Conservation (phyloP, 1,140 invertebrate species). For the Holcopasites calliopsidis region DNA sequence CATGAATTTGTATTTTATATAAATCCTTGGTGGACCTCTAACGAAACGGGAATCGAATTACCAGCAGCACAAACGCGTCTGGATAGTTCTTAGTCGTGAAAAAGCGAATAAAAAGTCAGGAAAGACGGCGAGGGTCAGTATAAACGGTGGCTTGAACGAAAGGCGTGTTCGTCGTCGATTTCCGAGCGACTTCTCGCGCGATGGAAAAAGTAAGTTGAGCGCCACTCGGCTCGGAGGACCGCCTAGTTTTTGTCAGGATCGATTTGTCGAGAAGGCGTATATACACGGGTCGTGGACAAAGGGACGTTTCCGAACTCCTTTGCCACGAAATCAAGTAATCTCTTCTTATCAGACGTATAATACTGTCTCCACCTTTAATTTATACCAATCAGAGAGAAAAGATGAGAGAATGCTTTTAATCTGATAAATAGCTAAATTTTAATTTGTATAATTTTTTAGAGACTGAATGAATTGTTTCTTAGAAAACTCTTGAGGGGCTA, state of each 20-base stretch:
- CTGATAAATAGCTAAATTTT: no score
- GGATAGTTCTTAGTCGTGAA: background rate
- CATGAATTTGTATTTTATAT: no score
- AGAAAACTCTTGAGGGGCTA: no score
- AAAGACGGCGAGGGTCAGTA: background rate
- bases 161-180: background rate
- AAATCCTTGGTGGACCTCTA: no score
- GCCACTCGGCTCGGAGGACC: slow-evolving; percentile 32
- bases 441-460: no score
- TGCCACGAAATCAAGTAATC: background rate
- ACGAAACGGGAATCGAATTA: no score
- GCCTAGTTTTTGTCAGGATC: slow-evolving; percentile 45
- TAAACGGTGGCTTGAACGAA: background rate
- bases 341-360: background rate
- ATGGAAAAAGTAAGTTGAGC: slow-evolving; percentile 42
- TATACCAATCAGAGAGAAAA: no score
- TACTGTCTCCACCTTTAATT: background rate
- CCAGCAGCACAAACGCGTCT: no score
- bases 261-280: slow-evolving; percentile 31
- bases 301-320: background rate
- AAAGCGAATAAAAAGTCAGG: background rate
- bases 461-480: no score
- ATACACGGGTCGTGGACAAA: slow-evolving; percentile 1
- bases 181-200: background rate
- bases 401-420: no score